Percentiles rank a stretch among this genome's conserved stretches.
Conservation (phyloP, 1,140 invertebrate species). For the Ditylenchus dipsaci region DNA sequence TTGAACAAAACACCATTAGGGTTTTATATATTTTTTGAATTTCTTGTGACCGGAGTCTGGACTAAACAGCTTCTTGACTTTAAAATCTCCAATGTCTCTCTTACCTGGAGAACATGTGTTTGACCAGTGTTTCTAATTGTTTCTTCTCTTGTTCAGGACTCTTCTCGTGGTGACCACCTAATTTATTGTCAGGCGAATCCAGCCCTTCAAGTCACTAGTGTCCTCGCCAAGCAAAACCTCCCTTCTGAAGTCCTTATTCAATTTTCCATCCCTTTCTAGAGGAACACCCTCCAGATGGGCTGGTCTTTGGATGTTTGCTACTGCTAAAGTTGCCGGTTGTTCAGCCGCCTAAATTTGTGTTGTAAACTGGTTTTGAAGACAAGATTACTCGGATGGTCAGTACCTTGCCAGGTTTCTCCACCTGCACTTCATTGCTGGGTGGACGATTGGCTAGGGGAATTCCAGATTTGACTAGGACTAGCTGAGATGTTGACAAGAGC, state of each 20-base stretch:
- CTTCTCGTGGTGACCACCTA: slow-evolving; percentile 11
- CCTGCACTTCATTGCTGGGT: too few relatives aligned
- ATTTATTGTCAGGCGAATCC: not conserved
- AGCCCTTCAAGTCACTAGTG: slow-evolving; percentile 2
- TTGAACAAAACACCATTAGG: not conserved
- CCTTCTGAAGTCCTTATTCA: slow-evolving; percentile 35
- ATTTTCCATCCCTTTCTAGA: slow-evolving; percentile 32
- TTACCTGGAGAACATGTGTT: not conserved
- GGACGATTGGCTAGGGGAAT: too few relatives aligned
- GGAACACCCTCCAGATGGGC: slow-evolving; percentile 38
- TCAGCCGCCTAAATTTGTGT: not conserved
- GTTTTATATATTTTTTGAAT: not conserved
- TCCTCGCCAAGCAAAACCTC: slow-evolving; percentile 29
- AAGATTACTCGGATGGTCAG: too few relatives aligned
- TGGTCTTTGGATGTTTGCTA: slow-evolving; percentile 16
- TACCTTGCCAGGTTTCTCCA: too few relatives aligned
- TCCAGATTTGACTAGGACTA: too few relatives aligned
- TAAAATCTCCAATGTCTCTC: not conserved
- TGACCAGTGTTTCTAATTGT: slow-evolving; percentile 20
- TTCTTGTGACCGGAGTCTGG: not conserved
- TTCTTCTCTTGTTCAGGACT: slow-evolving; percentile 10
- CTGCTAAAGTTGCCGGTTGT: not conserved
- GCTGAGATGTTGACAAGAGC: too few relatives aligned
- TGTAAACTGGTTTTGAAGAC: not conserved
- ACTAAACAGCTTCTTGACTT: not conserved